phyloP scores from a whole-genome alignment of 2,113 vertebrate species.

The Nasalis larvatus region DNA sequence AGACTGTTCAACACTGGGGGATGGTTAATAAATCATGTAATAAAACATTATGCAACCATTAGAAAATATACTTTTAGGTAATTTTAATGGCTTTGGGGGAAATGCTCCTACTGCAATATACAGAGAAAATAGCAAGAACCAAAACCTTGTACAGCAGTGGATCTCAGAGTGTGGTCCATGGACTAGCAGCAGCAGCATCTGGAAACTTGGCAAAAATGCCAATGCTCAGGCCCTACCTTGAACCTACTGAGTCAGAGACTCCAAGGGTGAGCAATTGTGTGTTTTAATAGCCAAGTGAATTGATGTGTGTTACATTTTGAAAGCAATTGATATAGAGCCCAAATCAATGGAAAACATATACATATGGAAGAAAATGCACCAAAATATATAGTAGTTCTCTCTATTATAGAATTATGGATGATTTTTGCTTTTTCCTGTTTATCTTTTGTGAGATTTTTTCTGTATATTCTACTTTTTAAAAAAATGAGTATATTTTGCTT shows the following conservation, averaged over 20 bases:
- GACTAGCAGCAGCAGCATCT: background rate
- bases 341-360: background rate
- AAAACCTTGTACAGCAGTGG: background rate
- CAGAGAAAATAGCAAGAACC: background rate
- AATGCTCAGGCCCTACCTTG: background rate
- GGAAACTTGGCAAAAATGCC: background rate
- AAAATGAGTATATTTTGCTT: slow-evolving; percentile 23
- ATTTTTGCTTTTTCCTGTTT: background rate
- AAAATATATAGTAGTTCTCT: background rate
- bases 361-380: background rate
- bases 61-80: background rate
- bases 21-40: background rate
- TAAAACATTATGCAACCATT: background rate
- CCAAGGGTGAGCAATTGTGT: background rate
- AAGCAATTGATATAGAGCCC: background rate
- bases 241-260: background rate
- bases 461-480: background rate
- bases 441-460: background rate
- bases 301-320: background rate
- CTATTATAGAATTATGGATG: background rate
- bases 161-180: background rate
- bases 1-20: background rate
- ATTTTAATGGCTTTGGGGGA: background rate
- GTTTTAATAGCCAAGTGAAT: background rate
- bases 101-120: background rate